A percentile compares a stretch with the other conserved stretches of the same genome.
Conservation (phyloP, 2,113 vertebrate genomes). For the Brienomyrus longianalis region DNA sequence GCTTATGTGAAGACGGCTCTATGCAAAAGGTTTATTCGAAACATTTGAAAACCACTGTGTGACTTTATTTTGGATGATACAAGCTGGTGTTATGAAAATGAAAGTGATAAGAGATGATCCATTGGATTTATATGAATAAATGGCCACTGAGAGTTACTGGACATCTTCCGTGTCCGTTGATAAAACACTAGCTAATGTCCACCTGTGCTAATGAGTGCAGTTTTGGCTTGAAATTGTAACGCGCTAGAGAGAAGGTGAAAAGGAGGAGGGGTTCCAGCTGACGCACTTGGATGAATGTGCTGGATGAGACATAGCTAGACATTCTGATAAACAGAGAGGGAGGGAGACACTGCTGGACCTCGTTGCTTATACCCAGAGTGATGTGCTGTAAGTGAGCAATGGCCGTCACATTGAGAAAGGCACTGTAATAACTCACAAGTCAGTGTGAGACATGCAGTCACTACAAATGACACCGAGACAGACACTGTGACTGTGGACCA, state of each 20-base stretch:
- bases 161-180: not conserved
- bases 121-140: not conserved
- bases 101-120: not conserved
- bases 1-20: not conserved
- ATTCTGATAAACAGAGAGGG: not conserved
- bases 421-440: not conserved
- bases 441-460: not conserved
- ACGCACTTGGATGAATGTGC: not conserved
- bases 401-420: not conserved
- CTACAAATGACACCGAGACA: not conserved
- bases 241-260: not conserved
- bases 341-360: not conserved
- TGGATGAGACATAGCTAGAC: not conserved
- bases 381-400: not conserved
- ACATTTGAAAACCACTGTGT: not conserved
- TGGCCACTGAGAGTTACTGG: not conserved
- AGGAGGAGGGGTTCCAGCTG: not conserved
- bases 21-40: not conserved
- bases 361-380: not conserved
- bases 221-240: not conserved
- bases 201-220: not conserved
- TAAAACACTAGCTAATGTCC: not conserved
- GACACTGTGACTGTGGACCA: not conserved
- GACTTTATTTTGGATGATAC: not conserved
- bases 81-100: not conserved